Evolutionary conservation across 1,140 invertebrate species (phyloP).

Genomic region (Cydia strobilella): DNA sequence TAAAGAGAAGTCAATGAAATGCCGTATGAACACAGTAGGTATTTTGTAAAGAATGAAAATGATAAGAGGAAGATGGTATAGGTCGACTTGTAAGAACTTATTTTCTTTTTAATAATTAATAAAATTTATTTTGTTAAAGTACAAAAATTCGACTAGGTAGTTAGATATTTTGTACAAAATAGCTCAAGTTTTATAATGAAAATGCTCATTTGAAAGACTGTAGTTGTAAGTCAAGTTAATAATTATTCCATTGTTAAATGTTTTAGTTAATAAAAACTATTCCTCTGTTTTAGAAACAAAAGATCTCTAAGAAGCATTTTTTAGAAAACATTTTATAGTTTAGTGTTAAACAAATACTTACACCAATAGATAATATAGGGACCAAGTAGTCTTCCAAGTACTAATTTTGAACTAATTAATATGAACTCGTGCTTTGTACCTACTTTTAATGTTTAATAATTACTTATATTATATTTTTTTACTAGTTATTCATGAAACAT

Average conservation of each 20-base stretch:
- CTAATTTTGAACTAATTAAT: not conserved
- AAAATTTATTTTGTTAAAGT: not conserved
- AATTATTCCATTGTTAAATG: constrained; percentile 18
- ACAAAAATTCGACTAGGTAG: not conserved
- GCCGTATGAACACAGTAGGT: no score
- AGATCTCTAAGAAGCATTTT: constrained; percentile 18
- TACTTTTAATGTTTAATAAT: not conserved
- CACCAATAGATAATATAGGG: not conserved
- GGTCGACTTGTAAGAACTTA: no score
- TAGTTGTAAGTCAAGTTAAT: not conserved
- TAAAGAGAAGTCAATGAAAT: no score
- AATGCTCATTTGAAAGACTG: constrained; percentile 28
- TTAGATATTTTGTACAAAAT: constrained; percentile 1
- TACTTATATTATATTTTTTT: not conserved
- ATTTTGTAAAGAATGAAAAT: no score
- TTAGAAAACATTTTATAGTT: not conserved
- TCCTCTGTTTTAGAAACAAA: constrained; percentile 26
- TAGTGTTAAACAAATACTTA: not conserved
- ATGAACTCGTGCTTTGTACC: not conserved
- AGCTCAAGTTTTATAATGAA: constrained; percentile 8
- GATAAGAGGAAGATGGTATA: not conserved
- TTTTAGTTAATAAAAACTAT: not conserved
- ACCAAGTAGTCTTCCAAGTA: constrained; percentile 1
- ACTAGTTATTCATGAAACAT: not conserved
- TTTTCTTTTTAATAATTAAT: not conserved